Conservation (phyloP, 2,888 invertebrate genomes). For the Drosophila subquinaria region DNA sequence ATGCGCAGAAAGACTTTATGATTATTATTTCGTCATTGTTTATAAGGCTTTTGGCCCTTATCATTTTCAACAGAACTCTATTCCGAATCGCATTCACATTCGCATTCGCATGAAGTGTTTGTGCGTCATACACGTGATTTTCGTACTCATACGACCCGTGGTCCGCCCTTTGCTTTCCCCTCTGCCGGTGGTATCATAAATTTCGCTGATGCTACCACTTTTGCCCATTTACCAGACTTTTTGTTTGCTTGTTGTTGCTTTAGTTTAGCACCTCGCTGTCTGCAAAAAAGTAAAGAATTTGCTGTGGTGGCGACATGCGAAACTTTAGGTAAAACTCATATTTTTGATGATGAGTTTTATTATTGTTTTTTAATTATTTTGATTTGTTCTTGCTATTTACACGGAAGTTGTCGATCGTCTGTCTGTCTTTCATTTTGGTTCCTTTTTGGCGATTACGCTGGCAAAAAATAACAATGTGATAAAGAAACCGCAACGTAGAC, state of each 20-base stretch:
- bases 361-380: conserved; percentile 48
- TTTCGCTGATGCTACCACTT: conserved; percentile 39
- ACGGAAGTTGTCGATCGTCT: conserved; percentile 60
- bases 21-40: neutral
- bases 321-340: conserved; percentile 43
- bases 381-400: conserved; percentile 17
- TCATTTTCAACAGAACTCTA: conserved; percentile 39
- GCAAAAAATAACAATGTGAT: conserved; percentile 43
- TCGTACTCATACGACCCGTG: conserved; percentile 11
- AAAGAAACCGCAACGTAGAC: conserved; percentile 39
- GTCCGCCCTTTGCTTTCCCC: neutral
- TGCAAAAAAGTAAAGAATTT: conserved; percentile 43
- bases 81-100: conserved; percentile 36
- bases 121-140: conserved; percentile 75
- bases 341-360: conserved; percentile 21
- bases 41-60: conserved; percentile 12
- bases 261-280: conserved; percentile 62
- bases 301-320: conserved; percentile 63
- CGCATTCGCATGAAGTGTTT: conserved; percentile 34
- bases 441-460: conserved; percentile 54
- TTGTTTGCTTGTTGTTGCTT: conserved; percentile 19
- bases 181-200: conserved; percentile 3
- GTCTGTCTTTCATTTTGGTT: neutral
- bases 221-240: conserved; percentile 22
- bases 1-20: conserved; percentile 7